Percentiles rank a stretch among this genome's conserved stretches.
These are phyloP conservation scores for Gyps fulvus DNA, from an alignment of 2,113 vertebrate species.

Conservation along the genomic window DNA sequence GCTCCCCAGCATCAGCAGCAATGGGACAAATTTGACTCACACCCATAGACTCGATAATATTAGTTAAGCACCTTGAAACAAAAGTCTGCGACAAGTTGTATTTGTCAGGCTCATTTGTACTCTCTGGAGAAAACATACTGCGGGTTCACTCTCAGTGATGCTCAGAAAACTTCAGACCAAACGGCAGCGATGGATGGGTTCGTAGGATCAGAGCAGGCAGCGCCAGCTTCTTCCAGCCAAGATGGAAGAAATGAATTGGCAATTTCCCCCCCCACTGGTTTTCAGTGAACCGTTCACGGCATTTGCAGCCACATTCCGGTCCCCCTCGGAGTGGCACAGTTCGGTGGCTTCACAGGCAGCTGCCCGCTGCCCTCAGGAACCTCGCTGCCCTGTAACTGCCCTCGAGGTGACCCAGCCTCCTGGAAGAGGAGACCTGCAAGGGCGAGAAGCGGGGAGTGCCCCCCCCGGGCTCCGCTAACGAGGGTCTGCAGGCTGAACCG, in stretches of 20 bases:
- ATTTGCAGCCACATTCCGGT: not conserved
- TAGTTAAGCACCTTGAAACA: not conserved
- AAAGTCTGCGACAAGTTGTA: not conserved
- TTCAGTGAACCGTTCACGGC: not conserved
- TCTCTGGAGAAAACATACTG: not conserved
- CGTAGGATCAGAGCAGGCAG: not conserved
- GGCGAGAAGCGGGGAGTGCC: not conserved
- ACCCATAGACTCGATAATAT: fast-evolving
- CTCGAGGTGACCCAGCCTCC: not conserved
- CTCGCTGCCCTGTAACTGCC: not conserved
- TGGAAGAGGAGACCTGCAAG: not conserved
- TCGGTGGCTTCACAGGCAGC: not conserved
- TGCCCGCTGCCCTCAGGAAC: not conserved
- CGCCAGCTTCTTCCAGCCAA: not conserved
- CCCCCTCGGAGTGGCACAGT: not conserved
- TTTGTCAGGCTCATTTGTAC: not conserved
- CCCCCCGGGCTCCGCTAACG: not conserved
- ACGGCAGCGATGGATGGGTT: not conserved
- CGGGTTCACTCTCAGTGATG: not conserved
- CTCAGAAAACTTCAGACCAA: not conserved
- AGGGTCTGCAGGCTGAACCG: not conserved
- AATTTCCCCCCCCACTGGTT: fast-evolving
- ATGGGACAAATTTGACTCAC: not conserved
- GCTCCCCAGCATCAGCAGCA: not conserved
- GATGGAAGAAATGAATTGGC: not conserved